Conservation (phyloP, 1,140 invertebrate species). For the honey bee (Apis mellifera) region Amel_HAv3.1 CM009933.2:5634501-5635000, state of each 20-base stretch:
- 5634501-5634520: conserved; percentile 42
- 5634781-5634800: conserved; percentile 40
- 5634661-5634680: conserved; percentile 31
- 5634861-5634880: conserved; percentile 55
- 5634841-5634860: conserved; percentile 37
- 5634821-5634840: conserved; percentile 43
- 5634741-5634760: too few species aligned
- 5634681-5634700: conserved; percentile 42
- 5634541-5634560: conserved; percentile 62
- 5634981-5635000: background rate
- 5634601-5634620: conserved; percentile 58
- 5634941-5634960: background rate
- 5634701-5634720: conserved; percentile 48
- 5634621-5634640: conserved; percentile 24
- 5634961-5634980: background rate
- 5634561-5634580: conserved; percentile 59
- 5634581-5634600: conserved; percentile 62
- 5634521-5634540: background rate
- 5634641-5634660: conserved; percentile 7
- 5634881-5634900: conserved; percentile 7
- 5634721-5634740: background rate
- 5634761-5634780: conserved; percentile 18
- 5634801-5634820: conserved; percentile 52
- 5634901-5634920: conserved; percentile 60
- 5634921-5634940: conserved; percentile 14